Evolutionary conservation across 2,888 invertebrate genomes (phyloP).

Genomic region (Endotricha flammealis): DNA sequence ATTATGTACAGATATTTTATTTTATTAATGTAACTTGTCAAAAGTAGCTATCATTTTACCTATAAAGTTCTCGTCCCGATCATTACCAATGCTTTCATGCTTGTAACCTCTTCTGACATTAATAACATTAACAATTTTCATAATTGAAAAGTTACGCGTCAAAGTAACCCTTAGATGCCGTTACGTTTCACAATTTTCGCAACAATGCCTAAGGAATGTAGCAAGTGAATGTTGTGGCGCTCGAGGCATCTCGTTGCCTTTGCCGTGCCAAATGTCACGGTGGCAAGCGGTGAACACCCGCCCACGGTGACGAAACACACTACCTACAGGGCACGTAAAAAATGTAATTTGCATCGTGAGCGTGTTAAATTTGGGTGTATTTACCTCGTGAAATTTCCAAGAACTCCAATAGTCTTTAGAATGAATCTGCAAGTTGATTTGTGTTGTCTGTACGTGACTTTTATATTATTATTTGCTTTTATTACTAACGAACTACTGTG

Average conservation of each 20-base stretch:
- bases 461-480: no score
- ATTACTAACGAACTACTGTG: no score
- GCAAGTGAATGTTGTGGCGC: slow-evolving; percentile 57
- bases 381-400: no score
- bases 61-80: no score
- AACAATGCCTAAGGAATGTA: slow-evolving; percentile 56
- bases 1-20: no score
- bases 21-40: no score
- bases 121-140: neutral
- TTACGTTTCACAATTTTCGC: slow-evolving; percentile 36
- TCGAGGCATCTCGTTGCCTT: slow-evolving; percentile 47
- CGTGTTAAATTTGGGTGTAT: neutral
- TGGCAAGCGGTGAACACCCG: slow-evolving; percentile 50
- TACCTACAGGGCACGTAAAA: slow-evolving; percentile 8
- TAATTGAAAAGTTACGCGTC: no score
- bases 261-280: slow-evolving; percentile 60
- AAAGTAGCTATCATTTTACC: no score
- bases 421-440: no score
- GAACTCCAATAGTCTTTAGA: no score
- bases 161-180: slow-evolving; percentile 6
- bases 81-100: no score
- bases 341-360: neutral
- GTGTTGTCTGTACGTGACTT: no score
- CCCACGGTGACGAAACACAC: slow-evolving; percentile 35
- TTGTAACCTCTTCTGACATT: slow-evolving; percentile 22